A percentile compares a stretch with the other conserved stretches of the same genome.
Conservation (phyloP, 2,797 vertebrate genomes). For the Acanthurus tractus region DNA sequence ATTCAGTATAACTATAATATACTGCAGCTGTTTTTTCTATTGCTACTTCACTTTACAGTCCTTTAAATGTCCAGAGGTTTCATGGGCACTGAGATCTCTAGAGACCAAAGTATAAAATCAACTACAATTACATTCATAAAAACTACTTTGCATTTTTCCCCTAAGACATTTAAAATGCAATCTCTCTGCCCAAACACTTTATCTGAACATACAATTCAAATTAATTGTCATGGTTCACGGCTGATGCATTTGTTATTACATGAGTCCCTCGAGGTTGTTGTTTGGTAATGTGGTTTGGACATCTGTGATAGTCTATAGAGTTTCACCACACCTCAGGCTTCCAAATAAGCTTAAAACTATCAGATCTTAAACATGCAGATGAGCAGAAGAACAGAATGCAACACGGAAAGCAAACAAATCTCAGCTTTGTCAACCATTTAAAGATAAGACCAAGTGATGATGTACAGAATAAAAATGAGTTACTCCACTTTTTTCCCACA, state of each 20-base stretch:
- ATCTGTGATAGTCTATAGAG: slow-evolving; percentile 52
- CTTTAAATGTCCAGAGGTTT: slow-evolving; percentile 36
- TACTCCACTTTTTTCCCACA: background rate
- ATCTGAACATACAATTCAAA: slow-evolving; percentile 69
- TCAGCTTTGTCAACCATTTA: slow-evolving; percentile 13
- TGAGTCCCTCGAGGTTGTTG: slow-evolving; percentile 57
- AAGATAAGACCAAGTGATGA: slow-evolving; percentile 14
- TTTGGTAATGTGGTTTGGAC: slow-evolving; percentile 51
- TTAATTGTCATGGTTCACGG: slow-evolving; percentile 45
- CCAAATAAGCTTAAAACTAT: slow-evolving; percentile 31
- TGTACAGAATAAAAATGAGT: slow-evolving; percentile 2
- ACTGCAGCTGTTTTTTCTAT: slow-evolving; percentile 31
- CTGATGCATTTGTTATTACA: slow-evolving; percentile 65
- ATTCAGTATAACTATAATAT: background rate
- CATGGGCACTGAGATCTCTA: slow-evolving; percentile 48
- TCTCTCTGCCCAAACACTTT: slow-evolving; percentile 55
- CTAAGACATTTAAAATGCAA: slow-evolving; percentile 57
- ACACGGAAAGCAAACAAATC: slow-evolving; percentile 15
- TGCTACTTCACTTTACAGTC: slow-evolving; percentile 30
- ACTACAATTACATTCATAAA: slow-evolving; percentile 68
- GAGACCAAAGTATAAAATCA: slow-evolving; percentile 55
- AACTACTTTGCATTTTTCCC: slow-evolving; percentile 59
- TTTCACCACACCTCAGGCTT: slow-evolving; percentile 42
- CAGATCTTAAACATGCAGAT: slow-evolving; percentile 35
- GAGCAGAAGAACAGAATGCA: slow-evolving; percentile 16